Evolutionary conservation across 2,888 invertebrate species (phyloP).

Genomic region (Cordylochernes scorpioides): DNA sequence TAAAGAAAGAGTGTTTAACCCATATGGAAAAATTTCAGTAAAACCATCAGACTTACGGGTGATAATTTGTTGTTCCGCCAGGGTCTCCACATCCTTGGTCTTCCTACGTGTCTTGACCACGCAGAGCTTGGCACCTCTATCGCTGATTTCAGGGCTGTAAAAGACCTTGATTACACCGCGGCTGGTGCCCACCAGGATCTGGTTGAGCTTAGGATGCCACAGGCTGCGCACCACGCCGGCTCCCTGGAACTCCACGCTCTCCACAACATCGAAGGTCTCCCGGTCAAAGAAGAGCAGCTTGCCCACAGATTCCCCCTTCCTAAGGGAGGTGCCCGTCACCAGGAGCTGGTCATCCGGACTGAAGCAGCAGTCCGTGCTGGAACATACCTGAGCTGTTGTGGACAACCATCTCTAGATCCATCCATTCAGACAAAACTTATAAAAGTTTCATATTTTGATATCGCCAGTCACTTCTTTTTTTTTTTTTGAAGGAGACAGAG

Average conservation of each 20-base stretch:
- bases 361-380: conserved; percentile 36
- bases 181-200: conserved; percentile 71
- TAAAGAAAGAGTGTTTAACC: too few relatives aligned
- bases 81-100: conserved; percentile 33
- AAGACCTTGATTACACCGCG: conserved; percentile 68
- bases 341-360: conserved; percentile 76
- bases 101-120: conserved; percentile 34
- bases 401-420: too few relatives aligned
- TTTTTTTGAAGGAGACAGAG: too few relatives aligned
- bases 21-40: too few relatives aligned
- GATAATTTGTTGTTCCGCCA: conserved; percentile 66
- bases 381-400: too few relatives aligned
- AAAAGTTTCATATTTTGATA: too few relatives aligned
- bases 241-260: conserved; percentile 44
- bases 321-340: conserved; percentile 57
- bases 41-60: conserved; percentile 32
- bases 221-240: conserved; percentile 39
- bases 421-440: too few relatives aligned
- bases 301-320: conserved; percentile 35
- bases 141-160: conserved; percentile 60
- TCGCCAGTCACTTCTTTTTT: too few relatives aligned
- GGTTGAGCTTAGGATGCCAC: conserved; percentile 96
- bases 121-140: conserved; percentile 68
- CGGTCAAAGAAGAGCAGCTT: conserved; percentile 50
- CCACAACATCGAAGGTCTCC: conserved; percentile 42